Evolutionary conservation across 2,888 invertebrate species (phyloP).

Genomic region (Pandemis heparana): DNA sequence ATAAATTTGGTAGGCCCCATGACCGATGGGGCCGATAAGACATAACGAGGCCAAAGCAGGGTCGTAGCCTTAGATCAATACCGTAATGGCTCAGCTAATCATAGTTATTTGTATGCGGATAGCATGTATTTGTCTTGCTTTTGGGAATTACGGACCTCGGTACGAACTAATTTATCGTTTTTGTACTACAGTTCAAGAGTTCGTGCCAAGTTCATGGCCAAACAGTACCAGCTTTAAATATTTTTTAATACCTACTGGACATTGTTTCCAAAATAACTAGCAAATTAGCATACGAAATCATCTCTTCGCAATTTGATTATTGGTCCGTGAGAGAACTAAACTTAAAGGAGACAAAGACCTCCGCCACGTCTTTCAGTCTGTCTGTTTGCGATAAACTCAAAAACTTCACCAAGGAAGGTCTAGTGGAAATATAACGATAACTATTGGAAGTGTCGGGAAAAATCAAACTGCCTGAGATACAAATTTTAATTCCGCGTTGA

Average conservation of each 20-base stretch:
- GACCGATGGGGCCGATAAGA: conserved; percentile 30
- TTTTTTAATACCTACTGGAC: too few relatives aligned
- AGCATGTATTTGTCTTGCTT: conserved; percentile 36
- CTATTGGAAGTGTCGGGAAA: too few relatives aligned
- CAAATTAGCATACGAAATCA: background rate
- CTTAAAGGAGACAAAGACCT: too few relatives aligned
- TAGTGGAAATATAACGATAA: too few relatives aligned
- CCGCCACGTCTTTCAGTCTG: too few relatives aligned
- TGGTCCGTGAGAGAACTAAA: background rate
- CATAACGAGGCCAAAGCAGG: conserved; percentile 32
- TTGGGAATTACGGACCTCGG: conserved; percentile 19
- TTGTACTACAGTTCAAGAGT: conserved; percentile 13
- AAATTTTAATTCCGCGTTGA: too few relatives aligned
- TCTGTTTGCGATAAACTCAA: too few relatives aligned
- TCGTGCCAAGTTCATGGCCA: conserved; percentile 3
- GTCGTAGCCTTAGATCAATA: conserved; percentile 34
- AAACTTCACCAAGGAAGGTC: too few relatives aligned
- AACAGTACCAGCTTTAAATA: too few relatives aligned
- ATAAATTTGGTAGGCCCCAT: conserved; percentile 22
- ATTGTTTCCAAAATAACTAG: too few relatives aligned
- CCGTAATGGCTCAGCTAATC: conserved; percentile 31
- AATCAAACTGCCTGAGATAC: too few relatives aligned
- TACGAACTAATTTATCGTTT: conserved; percentile 21
- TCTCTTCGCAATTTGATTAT: background rate
- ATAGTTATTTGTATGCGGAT: conserved; percentile 40